Evolutionary conservation across 1,140 invertebrate species (phyloP).

Genomic region (Drosophila orosa): DNA sequence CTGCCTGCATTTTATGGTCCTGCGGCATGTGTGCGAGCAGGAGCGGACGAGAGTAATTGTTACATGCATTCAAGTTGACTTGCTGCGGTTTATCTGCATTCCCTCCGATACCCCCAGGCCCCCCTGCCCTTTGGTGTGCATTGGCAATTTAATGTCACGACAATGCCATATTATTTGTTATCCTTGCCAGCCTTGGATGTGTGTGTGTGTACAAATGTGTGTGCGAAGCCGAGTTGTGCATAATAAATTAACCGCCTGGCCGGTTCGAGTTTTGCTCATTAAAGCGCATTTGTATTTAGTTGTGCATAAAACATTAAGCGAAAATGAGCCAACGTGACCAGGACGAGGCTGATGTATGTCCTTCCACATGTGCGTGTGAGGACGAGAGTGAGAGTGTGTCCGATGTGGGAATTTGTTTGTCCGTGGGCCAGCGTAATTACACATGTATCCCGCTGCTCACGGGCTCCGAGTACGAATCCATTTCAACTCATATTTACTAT

Average conservation of each 20-base stretch:
- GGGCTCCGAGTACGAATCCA: slow-evolving; percentile 15
- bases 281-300: slow-evolving; percentile 81
- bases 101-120: background rate
- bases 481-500: slow-evolving; percentile 52
- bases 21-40: slow-evolving; percentile 12
- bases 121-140: slow-evolving; percentile 2
- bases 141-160: slow-evolving; percentile 59
- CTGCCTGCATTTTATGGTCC: slow-evolving; percentile 59
- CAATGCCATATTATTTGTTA: slow-evolving; percentile 70
- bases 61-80: slow-evolving; percentile 64
- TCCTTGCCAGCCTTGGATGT: slow-evolving; percentile 18
- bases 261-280: slow-evolving; percentile 67
- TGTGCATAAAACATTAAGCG: slow-evolving; percentile 80
- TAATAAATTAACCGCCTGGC: slow-evolving; percentile 77
- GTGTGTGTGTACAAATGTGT: background rate
- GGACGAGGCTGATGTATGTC: slow-evolving; percentile 28
- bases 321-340: slow-evolving; percentile 75
- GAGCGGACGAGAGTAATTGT: slow-evolving; percentile 65
- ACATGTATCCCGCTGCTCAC: slow-evolving; percentile 23
- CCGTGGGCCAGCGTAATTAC: slow-evolving; percentile 38
- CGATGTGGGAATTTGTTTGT: slow-evolving; percentile 21
- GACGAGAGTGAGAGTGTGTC: background rate
- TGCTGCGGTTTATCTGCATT: slow-evolving; percentile 51
- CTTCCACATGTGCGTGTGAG: slow-evolving; percentile 20
- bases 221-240: slow-evolving; percentile 68